Conservation (phyloP, 2,113 vertebrate species). For the Anguilla rostrata region DNA sequence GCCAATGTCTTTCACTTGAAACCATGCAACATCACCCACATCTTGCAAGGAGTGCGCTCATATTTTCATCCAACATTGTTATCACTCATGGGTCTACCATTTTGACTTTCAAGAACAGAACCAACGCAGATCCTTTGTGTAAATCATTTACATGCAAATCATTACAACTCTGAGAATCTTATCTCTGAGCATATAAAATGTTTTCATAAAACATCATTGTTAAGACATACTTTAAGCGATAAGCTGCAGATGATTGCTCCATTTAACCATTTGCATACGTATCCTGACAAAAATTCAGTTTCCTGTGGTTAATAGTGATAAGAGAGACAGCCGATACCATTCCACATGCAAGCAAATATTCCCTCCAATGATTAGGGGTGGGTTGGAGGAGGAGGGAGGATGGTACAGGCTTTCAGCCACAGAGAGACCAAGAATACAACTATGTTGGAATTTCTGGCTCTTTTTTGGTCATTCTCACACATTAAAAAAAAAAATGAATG, state of each 20-base stretch:
- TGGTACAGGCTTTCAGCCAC: neutral
- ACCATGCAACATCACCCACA: neutral
- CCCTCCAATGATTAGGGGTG: neutral
- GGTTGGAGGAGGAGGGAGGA: neutral
- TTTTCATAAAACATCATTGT: conserved; percentile 7
- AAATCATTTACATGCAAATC: conserved; percentile 7
- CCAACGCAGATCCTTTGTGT: neutral
- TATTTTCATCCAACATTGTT: neutral
- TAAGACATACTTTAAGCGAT: neutral
- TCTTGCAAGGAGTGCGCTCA: neutral
- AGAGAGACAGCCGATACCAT: neutral
- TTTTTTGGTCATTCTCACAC: neutral
- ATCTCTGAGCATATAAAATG: neutral
- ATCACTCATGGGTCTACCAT: neutral
- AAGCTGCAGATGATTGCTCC: neutral
- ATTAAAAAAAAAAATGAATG: neutral
- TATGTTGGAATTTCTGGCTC: neutral
- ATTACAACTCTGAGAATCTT: neutral
- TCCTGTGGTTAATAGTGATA: neutral
- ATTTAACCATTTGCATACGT: neutral
- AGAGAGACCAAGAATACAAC: neutral
- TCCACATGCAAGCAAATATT: neutral
- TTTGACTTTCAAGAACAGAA: neutral
- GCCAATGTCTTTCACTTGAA: neutral
- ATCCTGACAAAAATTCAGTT: conserved; percentile 4